Evolutionary conservation across 2,797 vertebrate species (phyloP).

Genomic region (Streptopelia turtur): DNA sequence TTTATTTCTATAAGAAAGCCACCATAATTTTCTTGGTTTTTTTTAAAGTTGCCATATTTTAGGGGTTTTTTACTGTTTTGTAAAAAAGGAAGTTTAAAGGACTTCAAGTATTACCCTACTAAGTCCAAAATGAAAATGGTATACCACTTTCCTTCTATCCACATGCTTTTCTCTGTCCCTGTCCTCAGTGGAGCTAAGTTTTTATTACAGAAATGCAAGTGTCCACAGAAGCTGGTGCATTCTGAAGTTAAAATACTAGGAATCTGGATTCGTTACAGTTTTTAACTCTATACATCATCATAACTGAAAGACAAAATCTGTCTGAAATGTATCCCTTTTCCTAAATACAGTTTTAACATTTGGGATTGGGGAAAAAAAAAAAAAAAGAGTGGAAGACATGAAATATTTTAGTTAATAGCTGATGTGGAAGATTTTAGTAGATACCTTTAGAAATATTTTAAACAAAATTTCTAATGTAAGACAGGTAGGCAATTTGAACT

Average conservation of each 20-base stretch:
- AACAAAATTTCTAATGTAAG: background rate
- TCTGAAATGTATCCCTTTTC: background rate
- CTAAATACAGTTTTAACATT: background rate
- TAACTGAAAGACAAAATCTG: background rate
- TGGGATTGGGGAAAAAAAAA: background rate
- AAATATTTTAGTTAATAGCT: background rate
- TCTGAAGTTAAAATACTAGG: background rate
- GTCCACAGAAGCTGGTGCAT: background rate
- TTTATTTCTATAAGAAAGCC: background rate
- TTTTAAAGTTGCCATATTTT: background rate
- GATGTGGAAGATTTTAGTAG: background rate
- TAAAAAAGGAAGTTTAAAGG: background rate
- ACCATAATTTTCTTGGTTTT: background rate
- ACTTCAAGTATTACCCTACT: background rate
- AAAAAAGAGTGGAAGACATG: background rate
- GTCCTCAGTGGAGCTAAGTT: background rate
- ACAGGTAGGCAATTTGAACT: background rate
- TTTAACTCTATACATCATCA: background rate
- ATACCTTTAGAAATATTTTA: background rate
- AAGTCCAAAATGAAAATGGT: background rate
- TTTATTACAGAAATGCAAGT: background rate
- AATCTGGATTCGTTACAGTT: background rate
- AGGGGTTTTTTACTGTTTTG: background rate
- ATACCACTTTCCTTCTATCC: background rate
- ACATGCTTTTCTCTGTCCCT: background rate